These are phyloP conservation scores for Nycteola revayana DNA, from an alignment of 2,888 invertebrate species.

Conservation along the genomic window DNA sequence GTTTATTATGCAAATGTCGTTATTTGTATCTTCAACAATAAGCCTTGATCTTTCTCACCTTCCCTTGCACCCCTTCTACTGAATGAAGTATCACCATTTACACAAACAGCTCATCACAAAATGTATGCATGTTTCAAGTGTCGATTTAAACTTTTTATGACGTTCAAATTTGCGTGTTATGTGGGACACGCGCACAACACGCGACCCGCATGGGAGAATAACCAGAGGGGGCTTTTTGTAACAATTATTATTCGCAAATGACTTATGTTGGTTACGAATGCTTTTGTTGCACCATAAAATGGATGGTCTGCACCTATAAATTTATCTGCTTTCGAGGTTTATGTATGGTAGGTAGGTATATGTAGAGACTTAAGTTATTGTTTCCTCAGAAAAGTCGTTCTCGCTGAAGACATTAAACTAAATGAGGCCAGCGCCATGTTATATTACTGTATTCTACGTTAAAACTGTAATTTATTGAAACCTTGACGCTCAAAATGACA, in stretches of 20 bases:
- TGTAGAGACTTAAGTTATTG: too few species aligned
- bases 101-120: conserved; percentile 50
- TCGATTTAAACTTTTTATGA: conserved; percentile 58
- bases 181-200: conserved; percentile 74
- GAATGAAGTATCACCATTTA: conserved; percentile 33
- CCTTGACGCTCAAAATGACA: conserved; percentile 13
- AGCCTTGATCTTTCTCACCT: conserved; percentile 66
- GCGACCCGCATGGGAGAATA: conserved; percentile 69
- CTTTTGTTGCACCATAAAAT: conserved; percentile 42
- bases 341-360: conserved; percentile 44
- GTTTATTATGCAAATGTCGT: conserved; percentile 60
- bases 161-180: conserved; percentile 70
- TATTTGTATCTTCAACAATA: conserved; percentile 40
- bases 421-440: conserved; percentile 14
- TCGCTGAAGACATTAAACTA: conserved; percentile 22
- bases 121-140: conserved; percentile 54
- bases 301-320: conserved; percentile 40
- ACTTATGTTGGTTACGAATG: conserved; percentile 35
- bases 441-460: conserved; percentile 14
- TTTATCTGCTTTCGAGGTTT: conserved; percentile 37
- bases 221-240: conserved; percentile 44
- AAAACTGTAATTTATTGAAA: conserved; percentile 18
- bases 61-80: conserved; percentile 53
- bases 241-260: conserved; percentile 55
- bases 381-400: conserved; percentile 15